These are phyloP conservation scores for Micropoecilia bifurca DNA, from an alignment of 2,797 vertebrate genomes.

Conservation along the genomic window DNA sequence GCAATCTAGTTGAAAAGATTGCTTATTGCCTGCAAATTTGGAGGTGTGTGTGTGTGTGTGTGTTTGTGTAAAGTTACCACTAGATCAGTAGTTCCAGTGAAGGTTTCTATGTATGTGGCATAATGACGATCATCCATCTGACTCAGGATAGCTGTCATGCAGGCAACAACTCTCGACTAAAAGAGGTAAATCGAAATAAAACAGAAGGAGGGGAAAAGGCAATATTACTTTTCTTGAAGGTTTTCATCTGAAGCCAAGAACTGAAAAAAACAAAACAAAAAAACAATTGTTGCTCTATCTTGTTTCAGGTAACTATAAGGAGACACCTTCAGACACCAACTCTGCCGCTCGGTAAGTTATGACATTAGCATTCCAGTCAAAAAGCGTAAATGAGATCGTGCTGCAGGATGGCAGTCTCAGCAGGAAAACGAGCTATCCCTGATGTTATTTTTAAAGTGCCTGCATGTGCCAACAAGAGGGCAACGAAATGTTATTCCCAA, in stretches of 20 bases:
- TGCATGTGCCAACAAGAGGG: conserved; percentile 8
- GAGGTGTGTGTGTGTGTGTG: conserved; percentile 8
- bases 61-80: conserved; percentile 85
- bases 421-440: conserved; percentile 1
- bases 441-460: conserved; percentile 21
- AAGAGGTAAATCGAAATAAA: conserved; percentile 12
- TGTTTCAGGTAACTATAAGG: background rate
- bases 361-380: conserved; percentile 8
- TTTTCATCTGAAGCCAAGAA: conserved; percentile 23
- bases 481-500: conserved; percentile 17
- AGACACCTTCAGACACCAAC: conserved; percentile 13
- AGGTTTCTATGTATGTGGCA: conserved; percentile 91
- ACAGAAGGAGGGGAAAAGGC: conserved; percentile 9
- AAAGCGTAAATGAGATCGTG: conserved; percentile 20
- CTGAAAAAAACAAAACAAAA: background rate
- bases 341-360: conserved; percentile 20
- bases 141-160: conserved; percentile 95
- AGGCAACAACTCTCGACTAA: conserved; percentile 95
- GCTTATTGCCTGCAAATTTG: background rate
- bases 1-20: background rate
- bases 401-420: conserved; percentile 3
- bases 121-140: conserved; percentile 96
- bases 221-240: conserved; percentile 29
- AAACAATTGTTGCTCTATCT: background rate
- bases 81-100: conserved; percentile 86